phyloP scores from a whole-genome alignment of 2,113 vertebrate species.

The Diphyllodes magnificus region DNA sequence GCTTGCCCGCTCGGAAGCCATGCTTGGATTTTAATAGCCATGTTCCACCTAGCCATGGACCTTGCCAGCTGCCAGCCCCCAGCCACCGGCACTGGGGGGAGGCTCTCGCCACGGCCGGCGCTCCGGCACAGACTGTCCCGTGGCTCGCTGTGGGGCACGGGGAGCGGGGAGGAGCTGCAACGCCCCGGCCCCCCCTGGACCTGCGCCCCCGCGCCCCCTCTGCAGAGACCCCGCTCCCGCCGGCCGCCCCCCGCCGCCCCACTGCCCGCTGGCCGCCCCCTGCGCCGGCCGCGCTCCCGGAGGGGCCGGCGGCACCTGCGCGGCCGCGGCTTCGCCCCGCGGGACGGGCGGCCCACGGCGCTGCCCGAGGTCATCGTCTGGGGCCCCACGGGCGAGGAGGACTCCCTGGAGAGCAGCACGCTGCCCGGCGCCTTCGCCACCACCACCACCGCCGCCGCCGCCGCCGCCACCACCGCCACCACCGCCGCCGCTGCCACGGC shows the following conservation, averaged over 20 bases:
- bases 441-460: not conserved
- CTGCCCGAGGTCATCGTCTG: conserved; percentile 75
- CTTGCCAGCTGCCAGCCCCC: conserved; percentile 69
- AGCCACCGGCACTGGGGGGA: conserved; percentile 16
- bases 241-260: conserved; percentile 4
- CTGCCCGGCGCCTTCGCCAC: conserved; percentile 50
- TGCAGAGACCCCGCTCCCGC: conserved; percentile 20
- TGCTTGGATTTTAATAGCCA: conserved; percentile 80
- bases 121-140: conserved; percentile 58
- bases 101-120: conserved; percentile 41
- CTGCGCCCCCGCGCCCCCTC: not conserved
- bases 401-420: conserved; percentile 62
- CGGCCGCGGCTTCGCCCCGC: conserved; percentile 1
- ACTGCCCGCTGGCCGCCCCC: conserved; percentile 3
- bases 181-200: conserved; percentile 45
- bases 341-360: conserved; percentile 47
- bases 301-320: conserved; percentile 58
- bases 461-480: conserved; percentile 8
- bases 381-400: conserved; percentile 76
- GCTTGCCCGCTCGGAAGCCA: conserved; percentile 74
- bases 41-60: conserved; percentile 77
- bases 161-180: conserved; percentile 28
- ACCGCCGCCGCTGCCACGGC: not conserved
- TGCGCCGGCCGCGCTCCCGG: not conserved
- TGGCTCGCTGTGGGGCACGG: conserved; percentile 54